Evolutionary conservation across 1,140 invertebrate species (phyloP), one percentile per base, ranked within the genome.

Genomic region (Drosophila teissieri): DNA sequence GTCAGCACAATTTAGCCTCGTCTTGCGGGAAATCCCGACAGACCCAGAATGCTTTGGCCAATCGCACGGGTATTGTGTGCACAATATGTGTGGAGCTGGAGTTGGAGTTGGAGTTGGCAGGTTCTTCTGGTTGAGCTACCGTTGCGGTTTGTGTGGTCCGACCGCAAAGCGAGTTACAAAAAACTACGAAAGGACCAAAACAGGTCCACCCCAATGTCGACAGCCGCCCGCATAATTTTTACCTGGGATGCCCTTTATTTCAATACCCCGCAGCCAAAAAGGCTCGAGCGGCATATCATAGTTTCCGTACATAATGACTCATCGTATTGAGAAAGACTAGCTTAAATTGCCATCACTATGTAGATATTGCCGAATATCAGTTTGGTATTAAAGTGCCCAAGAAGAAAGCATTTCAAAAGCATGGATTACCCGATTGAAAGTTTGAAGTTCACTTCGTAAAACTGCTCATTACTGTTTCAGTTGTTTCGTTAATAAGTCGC

Each of bases 121-220:
- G 10, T 56, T 55, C 70, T 74, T 75, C 73, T 74, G 60, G 73
- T 57, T 65, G 70, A 76, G 55, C 62, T 77, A 77, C 73, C 73
- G 54, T 57, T 77, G 73, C 49, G 73, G 73, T 77, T 77, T 40
- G 40, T 68, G 73, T 44, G 73, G 73, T 77, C 36, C 42, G 22
- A 67, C 73, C 73, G 15, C 72, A 76, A 58, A 76, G 72, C 53
- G 72, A 76, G 73, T 58, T 76, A 53, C 45, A 64, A 57, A 75
- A 63, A 31, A 62, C 62, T 7, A 40, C 12, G 37, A 14, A 27
- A n/a, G 22, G 8, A 27, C 53, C 65, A 31, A 51, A 74, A 45
- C 69, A 56, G 36, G 34, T 44, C 70, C 65, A 24, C 46, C 36
- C 60, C 65, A 40, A 54, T 46, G 57, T 46, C 65, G 42, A 68